phyloP scores from a whole-genome alignment of 2,888 invertebrate species.

The Notocelia uddmanniana region DNA sequence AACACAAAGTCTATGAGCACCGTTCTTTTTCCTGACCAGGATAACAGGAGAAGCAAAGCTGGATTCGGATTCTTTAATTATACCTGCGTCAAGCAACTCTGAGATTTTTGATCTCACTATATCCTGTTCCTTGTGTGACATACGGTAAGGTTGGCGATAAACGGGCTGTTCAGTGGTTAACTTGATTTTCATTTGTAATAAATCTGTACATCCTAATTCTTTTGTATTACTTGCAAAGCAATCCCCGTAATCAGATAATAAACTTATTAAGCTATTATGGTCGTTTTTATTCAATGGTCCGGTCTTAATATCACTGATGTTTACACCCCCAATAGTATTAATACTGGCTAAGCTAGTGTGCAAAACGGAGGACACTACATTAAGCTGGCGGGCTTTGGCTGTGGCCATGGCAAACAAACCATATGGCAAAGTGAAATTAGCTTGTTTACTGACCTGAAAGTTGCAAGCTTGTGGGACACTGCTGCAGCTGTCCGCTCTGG shows the following conservation, averaged over 20 bases:
- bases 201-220: too few relatives aligned
- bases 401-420: not conserved
- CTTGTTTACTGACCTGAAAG: conserved; percentile 40
- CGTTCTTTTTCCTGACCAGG: conserved; percentile 15
- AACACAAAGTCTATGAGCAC: conserved; percentile 9
- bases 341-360: conserved; percentile 13
- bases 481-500: conserved; percentile 46
- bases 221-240: conserved; percentile 47
- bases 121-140: conserved; percentile 1
- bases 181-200: too few relatives aligned
- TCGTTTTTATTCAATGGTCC: conserved; percentile 41
- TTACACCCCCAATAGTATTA: conserved; percentile 32
- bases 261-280: conserved; percentile 25
- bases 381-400: not conserved
- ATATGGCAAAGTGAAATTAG: conserved; percentile 24
- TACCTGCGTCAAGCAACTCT: conserved; percentile 47
- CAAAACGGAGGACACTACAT: conserved; percentile 7
- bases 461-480: conserved; percentile 16
- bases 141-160: too few relatives aligned
- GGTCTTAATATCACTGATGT: too few relatives aligned
- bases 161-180: too few relatives aligned
- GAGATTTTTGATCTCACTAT: conserved; percentile 38
- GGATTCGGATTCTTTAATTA: conserved; percentile 14
- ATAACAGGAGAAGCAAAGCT: conserved; percentile 9
- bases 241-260: conserved; percentile 42